phyloP scores from a whole-genome alignment of 2,888 invertebrate genomes.

The Lasius fuliginosus region DNA sequence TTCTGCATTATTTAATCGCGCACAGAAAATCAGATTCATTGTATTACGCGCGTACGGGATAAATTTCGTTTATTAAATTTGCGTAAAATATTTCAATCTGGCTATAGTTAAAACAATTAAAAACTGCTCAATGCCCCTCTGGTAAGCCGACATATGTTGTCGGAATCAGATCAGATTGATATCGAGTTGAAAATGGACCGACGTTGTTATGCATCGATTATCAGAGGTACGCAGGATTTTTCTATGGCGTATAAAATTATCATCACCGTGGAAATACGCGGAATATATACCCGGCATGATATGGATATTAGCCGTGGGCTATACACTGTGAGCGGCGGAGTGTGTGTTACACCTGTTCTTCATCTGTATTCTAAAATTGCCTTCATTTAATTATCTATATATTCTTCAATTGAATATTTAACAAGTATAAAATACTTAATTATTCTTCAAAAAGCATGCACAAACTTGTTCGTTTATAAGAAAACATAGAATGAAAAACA shows the following conservation, averaged over 20 bases:
- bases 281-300: conserved; percentile 66
- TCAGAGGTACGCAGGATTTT: conserved; percentile 52
- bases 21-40: background rate
- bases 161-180: conserved; percentile 38
- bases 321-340: conserved; percentile 71
- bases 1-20: background rate
- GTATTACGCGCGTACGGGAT: background rate
- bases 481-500: background rate
- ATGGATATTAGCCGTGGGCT: conserved; percentile 77
- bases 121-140: conserved; percentile 1
- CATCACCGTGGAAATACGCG: conserved; percentile 59
- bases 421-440: conserved; percentile 25
- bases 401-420: background rate
- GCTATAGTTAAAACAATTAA: conserved; percentile 30
- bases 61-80: conserved; percentile 38
- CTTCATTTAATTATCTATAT: conserved; percentile 15
- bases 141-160: conserved; percentile 27
- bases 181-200: conserved; percentile 11
- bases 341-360: conserved; percentile 59
- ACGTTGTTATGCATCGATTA: conserved; percentile 53
- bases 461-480: background rate
- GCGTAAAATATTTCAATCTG: background rate
- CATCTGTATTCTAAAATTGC: conserved; percentile 38
- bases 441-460: background rate
- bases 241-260: conserved; percentile 59